Evolutionary conservation across 2,888 invertebrate genomes (phyloP).

Genomic region (Sesia bembeciformis): DNA sequence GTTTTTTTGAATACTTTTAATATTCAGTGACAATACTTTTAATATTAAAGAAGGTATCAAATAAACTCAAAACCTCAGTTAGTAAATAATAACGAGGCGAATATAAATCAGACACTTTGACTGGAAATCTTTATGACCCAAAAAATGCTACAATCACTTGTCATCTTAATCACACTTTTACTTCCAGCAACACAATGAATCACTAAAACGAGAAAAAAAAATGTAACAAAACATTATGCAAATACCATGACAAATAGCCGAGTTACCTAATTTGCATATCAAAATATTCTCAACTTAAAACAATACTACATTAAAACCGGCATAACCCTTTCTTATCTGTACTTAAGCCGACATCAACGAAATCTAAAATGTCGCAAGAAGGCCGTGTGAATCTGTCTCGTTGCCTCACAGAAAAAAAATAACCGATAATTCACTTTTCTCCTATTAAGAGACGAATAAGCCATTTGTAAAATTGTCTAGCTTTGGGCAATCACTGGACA

Average conservation of each 20-base stretch:
- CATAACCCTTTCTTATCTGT: slow-evolving; percentile 60
- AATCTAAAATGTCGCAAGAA: slow-evolving; percentile 58
- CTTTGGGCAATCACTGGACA: slow-evolving; percentile 49
- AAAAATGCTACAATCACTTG: too few species aligned
- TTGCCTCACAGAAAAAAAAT: slow-evolving; percentile 43
- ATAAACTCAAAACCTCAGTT: too few species aligned
- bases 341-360: slow-evolving; percentile 40
- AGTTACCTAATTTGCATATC: slow-evolving; percentile 41
- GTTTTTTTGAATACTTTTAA: too few species aligned
- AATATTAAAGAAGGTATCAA: too few species aligned
- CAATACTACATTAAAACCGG: slow-evolving; percentile 54
- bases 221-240: slow-evolving; percentile 14
- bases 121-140: too few species aligned
- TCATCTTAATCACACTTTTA: too few species aligned
- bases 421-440: slow-evolving; percentile 49
- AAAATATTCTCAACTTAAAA: slow-evolving; percentile 45
- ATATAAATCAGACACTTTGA: too few species aligned
- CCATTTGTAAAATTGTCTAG: slow-evolving; percentile 59
- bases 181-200: too few species aligned
- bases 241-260: slow-evolving; percentile 14
- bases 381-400: slow-evolving; percentile 53
- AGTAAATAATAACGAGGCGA: too few species aligned
- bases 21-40: too few species aligned
- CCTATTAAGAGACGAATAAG: slow-evolving; percentile 46
- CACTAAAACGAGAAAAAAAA: not conserved